phyloP scores from a whole-genome alignment of 2,888 invertebrate species.

The Dendrolimus pini region DNA sequence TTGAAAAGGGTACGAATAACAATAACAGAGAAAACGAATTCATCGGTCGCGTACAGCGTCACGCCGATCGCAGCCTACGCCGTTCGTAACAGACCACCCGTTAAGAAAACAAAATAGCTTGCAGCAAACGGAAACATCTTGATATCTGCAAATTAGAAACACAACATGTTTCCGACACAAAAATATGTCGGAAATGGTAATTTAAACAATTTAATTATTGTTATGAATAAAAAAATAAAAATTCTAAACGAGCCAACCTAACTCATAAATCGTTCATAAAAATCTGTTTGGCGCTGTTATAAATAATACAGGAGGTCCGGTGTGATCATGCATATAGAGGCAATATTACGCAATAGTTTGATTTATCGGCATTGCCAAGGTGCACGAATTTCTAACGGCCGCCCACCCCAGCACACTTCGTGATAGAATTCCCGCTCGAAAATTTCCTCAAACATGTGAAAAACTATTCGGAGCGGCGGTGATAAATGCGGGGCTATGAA shows the following conservation, averaged over 20 bases:
- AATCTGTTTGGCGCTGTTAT: conserved; percentile 62
- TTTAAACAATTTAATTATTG: conserved; percentile 19
- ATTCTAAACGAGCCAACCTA: conserved; percentile 28
- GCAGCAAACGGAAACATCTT: not conserved
- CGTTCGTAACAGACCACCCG: no score
- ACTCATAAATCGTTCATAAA: conserved; percentile 53
- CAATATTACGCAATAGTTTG: conserved; percentile 71
- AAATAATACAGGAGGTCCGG: conserved; percentile 58
- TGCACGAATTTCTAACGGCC: conserved; percentile 61
- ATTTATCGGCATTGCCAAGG: conserved; percentile 72
- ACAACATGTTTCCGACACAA: conserved; percentile 1
- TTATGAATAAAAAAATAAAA: conserved; percentile 26
- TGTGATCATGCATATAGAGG: conserved; percentile 65
- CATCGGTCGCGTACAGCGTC: no score
- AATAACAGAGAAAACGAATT: no score
- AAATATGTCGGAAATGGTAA: conserved; percentile 8
- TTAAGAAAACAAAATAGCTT: no score
- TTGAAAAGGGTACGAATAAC: no score
- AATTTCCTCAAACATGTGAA: conserved; percentile 64
- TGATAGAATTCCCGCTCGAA: conserved; percentile 63
- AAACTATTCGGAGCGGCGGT: conserved; percentile 58
- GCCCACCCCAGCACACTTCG: conserved; percentile 38
- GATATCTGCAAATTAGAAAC: not conserved
- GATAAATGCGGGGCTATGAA: conserved; percentile 71
- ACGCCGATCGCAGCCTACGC: no score